Conservation (phyloP, 2,888 invertebrate species). For the Ecliptopera silaceata region DNA sequence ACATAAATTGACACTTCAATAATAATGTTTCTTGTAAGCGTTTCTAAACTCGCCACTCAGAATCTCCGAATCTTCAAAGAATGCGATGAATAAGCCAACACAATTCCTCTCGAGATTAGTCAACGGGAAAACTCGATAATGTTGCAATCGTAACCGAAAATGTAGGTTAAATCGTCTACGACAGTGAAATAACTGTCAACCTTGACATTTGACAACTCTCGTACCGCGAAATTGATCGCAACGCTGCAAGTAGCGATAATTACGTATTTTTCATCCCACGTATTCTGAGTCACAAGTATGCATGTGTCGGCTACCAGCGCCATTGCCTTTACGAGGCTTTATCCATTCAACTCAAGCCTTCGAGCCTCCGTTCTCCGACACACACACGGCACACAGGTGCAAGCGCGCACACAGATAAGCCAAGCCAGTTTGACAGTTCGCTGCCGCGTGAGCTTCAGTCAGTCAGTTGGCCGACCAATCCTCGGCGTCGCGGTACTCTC, state of each 20-base stretch:
- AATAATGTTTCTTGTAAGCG: neutral
- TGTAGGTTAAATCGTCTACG: slow-evolving; percentile 38
- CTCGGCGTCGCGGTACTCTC: slow-evolving; percentile 73
- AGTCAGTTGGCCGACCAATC: slow-evolving; percentile 77
- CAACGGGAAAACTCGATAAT: slow-evolving; percentile 31
- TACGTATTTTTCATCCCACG: slow-evolving; percentile 56
- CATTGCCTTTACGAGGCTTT: slow-evolving; percentile 40
- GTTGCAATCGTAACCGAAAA: slow-evolving; percentile 29
- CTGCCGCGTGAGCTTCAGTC: slow-evolving; percentile 50
- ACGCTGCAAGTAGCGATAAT: slow-evolving; percentile 44
- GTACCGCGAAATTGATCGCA: slow-evolving; percentile 28
- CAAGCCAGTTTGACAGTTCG: slow-evolving; percentile 78
- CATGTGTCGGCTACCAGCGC: slow-evolving; percentile 36
- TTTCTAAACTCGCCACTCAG: neutral
- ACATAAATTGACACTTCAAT: slow-evolving; percentile 2
- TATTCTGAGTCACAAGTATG: slow-evolving; percentile 54
- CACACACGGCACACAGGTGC: slow-evolving; percentile 39
- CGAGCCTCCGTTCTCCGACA: slow-evolving; percentile 55
- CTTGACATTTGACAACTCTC: slow-evolving; percentile 42
- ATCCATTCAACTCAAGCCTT: slow-evolving; percentile 76
- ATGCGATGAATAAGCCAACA: slow-evolving; percentile 31
- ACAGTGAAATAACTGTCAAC: slow-evolving; percentile 35
- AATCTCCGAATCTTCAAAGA: slow-evolving; percentile 23
- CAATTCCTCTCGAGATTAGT: slow-evolving; percentile 30
- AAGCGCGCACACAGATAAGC: slow-evolving; percentile 49